Evolutionary conservation across 2,113 vertebrate genomes (phyloP), one percentile per base, ranked within the genome.

Genomic region (Rana temporaria): DNA sequence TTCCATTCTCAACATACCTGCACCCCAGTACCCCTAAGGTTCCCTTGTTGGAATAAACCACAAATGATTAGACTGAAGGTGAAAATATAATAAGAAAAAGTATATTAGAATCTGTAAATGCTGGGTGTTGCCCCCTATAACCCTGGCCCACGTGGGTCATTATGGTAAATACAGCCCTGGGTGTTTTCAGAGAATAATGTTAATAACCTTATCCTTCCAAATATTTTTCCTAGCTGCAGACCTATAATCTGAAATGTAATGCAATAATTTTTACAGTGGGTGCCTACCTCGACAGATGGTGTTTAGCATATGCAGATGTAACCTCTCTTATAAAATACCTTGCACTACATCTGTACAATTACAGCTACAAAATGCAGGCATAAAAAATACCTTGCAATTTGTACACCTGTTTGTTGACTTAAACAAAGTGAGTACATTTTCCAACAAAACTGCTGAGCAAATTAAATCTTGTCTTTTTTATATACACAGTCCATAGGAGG

Each of bases 271-370:
- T 11, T 60, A 38, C 22, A 66, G 22, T 30, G 26, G 22, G 64
- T 15, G 19, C 59, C 77, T 70, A 48, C 56, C 15, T 42, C 14
- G n/a, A 42, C 78, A 69, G 66, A 69, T 70, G 78, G 66, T 70
- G 55, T 70, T 70, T 80, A 48, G 30, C 65, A 80, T 80, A 70
- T 70, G 55, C 66, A 70, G 78, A 80, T 80, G 65, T 80, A 69
- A 79, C 53, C 22, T 53, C 78, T 48, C 53, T 68, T 79, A 69
- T 68, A 55, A 67, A 59, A 59, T 69, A 19, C 59, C 65, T 59
- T 52, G 19, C 34, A 22, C 66, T 70, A 70, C 78, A 70, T 62
- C 78, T 80, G 66, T 62, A 80, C 55, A 80, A 60, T 22, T 80
- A 60, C 8, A n/a, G 52, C 30, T 42, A 70, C 65, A 70, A 26